Conservation (phyloP, 2,888 invertebrate genomes). For the Quadriops clusia region DNA sequence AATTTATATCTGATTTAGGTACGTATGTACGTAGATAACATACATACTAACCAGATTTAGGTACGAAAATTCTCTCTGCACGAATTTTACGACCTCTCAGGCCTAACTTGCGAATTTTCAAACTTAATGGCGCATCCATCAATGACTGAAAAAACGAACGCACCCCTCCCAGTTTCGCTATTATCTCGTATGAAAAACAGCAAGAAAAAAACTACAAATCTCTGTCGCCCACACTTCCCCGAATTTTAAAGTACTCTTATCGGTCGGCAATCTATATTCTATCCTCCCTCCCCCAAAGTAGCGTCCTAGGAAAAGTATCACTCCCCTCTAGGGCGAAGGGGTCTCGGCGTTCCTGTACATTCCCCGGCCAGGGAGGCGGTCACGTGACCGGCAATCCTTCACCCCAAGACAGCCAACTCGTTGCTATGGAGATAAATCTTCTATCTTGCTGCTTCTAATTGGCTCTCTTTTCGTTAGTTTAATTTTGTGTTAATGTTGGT, state of each 20-base stretch:
- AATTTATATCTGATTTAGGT: conserved; percentile 2
- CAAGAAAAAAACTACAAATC: conserved; percentile 23
- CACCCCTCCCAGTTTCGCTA: conserved; percentile 9
- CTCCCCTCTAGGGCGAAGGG: conserved; percentile 11
- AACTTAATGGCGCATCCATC: no score
- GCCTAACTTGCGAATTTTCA: no score
- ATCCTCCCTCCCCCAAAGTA: conserved; percentile 9
- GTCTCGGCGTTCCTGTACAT: conserved; percentile 12
- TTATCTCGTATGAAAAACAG: conserved; percentile 18
- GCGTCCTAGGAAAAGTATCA: conserved; percentile 7
- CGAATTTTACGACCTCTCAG: no score
- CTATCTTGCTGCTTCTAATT: conserved; percentile 39
- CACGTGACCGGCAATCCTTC: conserved; percentile 37
- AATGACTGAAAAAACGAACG: background rate
- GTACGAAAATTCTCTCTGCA: conserved; percentile 14
- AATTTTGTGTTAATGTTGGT: conserved; percentile 10
- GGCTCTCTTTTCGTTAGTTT: conserved; percentile 33
- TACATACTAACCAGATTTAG: conserved; percentile 11
- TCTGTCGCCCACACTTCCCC: conserved; percentile 26
- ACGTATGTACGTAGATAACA: no score
- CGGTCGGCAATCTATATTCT: conserved; percentile 27
- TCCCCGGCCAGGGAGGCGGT: conserved; percentile 22
- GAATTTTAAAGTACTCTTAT: conserved; percentile 29
- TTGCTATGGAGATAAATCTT: conserved; percentile 39
- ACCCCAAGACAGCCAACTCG: conserved; percentile 35